Conservation (phyloP, 2,113 vertebrate species). For the Gallinago jamesoni region DNA sequence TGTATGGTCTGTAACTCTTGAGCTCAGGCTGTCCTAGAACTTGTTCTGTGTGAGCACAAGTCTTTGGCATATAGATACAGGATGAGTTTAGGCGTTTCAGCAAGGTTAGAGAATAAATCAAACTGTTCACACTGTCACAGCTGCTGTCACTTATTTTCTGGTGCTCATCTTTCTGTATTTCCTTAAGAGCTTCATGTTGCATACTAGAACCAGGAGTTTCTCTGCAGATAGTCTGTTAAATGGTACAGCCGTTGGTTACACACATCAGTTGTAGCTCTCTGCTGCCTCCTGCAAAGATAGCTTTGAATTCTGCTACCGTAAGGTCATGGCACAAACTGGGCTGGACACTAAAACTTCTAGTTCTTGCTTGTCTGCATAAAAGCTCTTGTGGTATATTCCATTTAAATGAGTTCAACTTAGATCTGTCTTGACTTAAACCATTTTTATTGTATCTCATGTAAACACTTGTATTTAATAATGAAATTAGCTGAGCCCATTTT, state of each 20-base stretch:
- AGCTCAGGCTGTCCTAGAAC: neutral
- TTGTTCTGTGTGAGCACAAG: neutral
- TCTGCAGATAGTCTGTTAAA: neutral
- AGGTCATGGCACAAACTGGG: neutral
- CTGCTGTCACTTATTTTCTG: neutral
- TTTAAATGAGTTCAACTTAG: neutral
- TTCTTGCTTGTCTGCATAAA: neutral
- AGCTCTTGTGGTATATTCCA: neutral
- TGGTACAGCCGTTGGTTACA: neutral
- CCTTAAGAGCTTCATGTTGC: neutral
- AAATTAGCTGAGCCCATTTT: neutral
- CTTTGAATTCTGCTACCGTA: neutral
- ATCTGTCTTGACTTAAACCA: rapidly evolving
- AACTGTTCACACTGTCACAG: neutral
- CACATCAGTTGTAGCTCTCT: neutral
- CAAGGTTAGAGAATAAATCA: neutral
- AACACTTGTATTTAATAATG: neutral
- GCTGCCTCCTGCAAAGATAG: neutral
- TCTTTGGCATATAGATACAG: neutral
- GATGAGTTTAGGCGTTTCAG: neutral
- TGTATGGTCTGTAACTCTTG: neutral
- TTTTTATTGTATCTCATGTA: neutral
- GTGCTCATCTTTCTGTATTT: neutral
- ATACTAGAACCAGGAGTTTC: neutral
- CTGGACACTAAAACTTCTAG: neutral